A percentile compares a stretch with the other conserved stretches of the same genome.
phyloP scores from a whole-genome alignment of 2,113 vertebrate genomes.

The Tor tambroides region DNA sequence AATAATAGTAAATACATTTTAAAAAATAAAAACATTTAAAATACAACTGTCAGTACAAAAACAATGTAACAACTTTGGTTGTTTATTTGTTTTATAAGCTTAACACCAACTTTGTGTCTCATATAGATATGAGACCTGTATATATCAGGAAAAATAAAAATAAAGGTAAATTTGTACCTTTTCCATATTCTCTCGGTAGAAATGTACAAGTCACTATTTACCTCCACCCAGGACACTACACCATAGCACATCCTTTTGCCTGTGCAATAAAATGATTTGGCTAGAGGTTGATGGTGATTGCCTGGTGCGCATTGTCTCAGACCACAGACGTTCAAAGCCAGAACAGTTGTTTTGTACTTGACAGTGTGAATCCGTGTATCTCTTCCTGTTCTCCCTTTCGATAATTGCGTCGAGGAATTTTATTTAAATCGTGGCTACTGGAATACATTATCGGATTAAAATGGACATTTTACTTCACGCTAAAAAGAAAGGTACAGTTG shows the following conservation, averaged over 20 bases:
- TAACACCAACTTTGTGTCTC: background rate
- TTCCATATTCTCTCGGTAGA: background rate
- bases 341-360: conserved; percentile 73
- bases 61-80: background rate
- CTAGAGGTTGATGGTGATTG: conserved; percentile 68
- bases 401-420: background rate
- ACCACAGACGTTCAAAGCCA: conserved; percentile 77
- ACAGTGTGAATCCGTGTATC: conserved; percentile 66
- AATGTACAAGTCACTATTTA: background rate
- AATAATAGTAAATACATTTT: background rate
- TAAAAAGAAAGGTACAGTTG: conserved; percentile 13
- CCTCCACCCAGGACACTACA: conserved; percentile 36
- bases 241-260: conserved; percentile 68
- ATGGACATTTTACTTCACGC: background rate
- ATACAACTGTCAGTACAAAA: background rate
- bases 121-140: background rate
- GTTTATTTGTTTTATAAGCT: background rate
- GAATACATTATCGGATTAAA: background rate
- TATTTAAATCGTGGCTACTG: background rate
- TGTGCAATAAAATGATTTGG: conserved; percentile 73
- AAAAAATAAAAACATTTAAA: background rate
- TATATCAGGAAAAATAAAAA: background rate
- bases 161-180: background rate
- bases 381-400: background rate
- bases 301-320: conserved; percentile 66